Conservation (phyloP, 53 echinoderm and acorn worm species). For the Temnopleurus reevesii region DNA sequence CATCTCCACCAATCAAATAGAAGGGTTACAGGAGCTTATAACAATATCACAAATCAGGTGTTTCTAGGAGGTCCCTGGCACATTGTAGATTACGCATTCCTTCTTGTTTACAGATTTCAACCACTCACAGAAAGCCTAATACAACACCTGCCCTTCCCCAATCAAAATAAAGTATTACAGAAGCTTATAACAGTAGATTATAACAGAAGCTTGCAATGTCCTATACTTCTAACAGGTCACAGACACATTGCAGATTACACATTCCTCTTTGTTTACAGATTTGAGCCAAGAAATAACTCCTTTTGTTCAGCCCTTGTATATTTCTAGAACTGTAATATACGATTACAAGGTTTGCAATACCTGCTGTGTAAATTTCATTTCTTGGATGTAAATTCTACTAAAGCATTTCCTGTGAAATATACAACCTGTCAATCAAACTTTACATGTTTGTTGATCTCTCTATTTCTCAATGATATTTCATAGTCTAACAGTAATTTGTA, state of each 20-base stretch:
- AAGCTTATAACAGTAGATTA: too few species aligned
- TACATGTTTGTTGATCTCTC: too few species aligned
- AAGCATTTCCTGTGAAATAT: not conserved
- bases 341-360: not conserved
- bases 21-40: too few species aligned
- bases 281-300: not conserved
- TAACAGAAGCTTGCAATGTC: too few species aligned
- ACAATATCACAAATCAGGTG: too few species aligned
- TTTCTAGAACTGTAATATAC: not conserved
- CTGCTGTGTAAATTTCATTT: not conserved
- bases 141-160: too few species aligned
- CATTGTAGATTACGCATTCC: not conserved
- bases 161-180: too few species aligned
- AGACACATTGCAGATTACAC: not conserved
- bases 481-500: too few species aligned
- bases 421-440: not conserved
- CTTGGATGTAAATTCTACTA: not conserved
- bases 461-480: too few species aligned
- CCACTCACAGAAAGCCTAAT: too few species aligned
- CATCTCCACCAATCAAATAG: too few species aligned
- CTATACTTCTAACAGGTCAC: not conserved
- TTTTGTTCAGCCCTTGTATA: not conserved
- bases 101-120: constrained; percentile 1
- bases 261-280: not conserved
- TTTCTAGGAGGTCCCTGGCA: not conserved